Evolutionary conservation across 1,140 invertebrate genomes (phyloP).

Genomic region (Philotrypesis tridentata): DNA sequence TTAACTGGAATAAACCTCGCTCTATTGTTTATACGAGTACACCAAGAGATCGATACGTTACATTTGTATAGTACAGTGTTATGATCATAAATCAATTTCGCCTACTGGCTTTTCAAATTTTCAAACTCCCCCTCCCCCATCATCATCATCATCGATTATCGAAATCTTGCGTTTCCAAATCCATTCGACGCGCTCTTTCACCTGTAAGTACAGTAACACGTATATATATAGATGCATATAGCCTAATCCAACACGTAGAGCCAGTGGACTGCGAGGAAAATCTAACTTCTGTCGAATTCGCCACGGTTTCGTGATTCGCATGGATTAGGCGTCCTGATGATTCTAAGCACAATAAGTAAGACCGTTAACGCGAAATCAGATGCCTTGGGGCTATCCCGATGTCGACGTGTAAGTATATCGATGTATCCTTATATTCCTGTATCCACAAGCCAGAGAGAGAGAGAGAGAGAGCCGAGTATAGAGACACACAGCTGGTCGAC

Average conservation of each 20-base stretch:
- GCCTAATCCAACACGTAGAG: neutral
- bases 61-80: no score
- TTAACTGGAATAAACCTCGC: no score
- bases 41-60: no score
- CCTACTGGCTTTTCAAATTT: no score
- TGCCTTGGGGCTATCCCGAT: constrained; percentile 58
- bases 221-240: neutral
- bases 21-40: no score
- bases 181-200: neutral
- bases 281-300: constrained; percentile 55
- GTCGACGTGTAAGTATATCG: no score
- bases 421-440: neutral
- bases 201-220: neutral
- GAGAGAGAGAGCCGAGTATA: no score
- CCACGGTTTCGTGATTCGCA: constrained; percentile 64
- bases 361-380: constrained; percentile 64
- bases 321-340: constrained; percentile 64
- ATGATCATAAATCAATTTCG: no score
- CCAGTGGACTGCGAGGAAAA: neutral
- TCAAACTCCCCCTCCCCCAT: no score
- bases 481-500: constrained; percentile 58
- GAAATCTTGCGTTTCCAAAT: no score
- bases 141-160: no score
- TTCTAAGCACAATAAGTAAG: neutral
- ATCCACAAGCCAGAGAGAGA: no score